phyloP scores from a whole-genome alignment of 2,888 invertebrate genomes.

The Baronia brevicornis region DNA sequence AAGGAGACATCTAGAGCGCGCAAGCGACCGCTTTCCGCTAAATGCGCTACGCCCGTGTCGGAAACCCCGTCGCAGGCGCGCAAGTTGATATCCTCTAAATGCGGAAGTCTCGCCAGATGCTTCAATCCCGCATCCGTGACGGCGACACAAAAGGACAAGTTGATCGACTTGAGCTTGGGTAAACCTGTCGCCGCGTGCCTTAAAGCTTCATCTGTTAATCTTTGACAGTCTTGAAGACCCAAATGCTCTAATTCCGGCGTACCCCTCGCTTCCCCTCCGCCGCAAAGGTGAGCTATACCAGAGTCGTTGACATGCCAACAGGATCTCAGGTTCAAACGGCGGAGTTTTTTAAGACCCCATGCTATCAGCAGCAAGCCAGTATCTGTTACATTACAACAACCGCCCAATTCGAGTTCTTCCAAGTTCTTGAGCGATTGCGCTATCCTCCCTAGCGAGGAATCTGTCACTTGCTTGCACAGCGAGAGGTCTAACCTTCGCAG shows the following conservation, averaged over 20 bases:
- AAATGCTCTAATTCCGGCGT: constrained; percentile 88
- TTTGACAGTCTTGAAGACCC: constrained; percentile 95
- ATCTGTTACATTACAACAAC: constrained; percentile 94
- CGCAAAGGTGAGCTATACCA: constrained; percentile 91
- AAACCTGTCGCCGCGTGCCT: constrained; percentile 90
- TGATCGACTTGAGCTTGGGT: constrained; percentile 87
- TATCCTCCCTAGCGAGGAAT: constrained; percentile 89
- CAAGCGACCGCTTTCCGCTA: constrained; percentile 92
- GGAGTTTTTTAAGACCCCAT: constrained; percentile 89
- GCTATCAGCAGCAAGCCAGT: constrained; percentile 90
- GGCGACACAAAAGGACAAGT: constrained; percentile 95
- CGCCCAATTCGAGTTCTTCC: constrained; percentile 91
- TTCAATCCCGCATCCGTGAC: constrained; percentile 95
- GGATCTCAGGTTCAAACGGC: constrained; percentile 89
- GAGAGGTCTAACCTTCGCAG: constrained; percentile 90
- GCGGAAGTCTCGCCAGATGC: constrained; percentile 89
- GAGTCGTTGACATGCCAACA: constrained; percentile 95
- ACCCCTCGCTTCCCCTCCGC: constrained; percentile 85
- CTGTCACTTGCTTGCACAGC: constrained; percentile 96
- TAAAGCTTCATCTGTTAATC: constrained; percentile 92
- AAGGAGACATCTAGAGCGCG: constrained; percentile 93
- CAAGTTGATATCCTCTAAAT: constrained; percentile 89
- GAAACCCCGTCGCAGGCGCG: constrained; percentile 95
- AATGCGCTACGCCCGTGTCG: constrained; percentile 92
- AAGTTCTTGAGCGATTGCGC: constrained; percentile 90